Evolutionary conservation across 2,888 invertebrate genomes (phyloP).

Genomic region (Orchestes rusci): DNA sequence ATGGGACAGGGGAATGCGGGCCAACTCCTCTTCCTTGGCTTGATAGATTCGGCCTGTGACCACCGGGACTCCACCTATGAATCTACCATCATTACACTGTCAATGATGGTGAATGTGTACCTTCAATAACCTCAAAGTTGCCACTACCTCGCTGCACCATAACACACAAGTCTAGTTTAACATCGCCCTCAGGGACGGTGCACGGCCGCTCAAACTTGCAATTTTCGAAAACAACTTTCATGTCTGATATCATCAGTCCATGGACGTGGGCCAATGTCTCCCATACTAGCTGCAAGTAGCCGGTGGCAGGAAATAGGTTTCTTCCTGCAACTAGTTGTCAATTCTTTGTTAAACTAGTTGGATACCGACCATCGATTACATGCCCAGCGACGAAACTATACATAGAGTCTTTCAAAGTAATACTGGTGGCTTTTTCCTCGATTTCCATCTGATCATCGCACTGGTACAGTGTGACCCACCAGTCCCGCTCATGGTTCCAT

Average conservation of each 20-base stretch:
- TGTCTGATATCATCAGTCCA: slow-evolving; percentile 40
- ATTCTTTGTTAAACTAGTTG: too few relatives aligned
- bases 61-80: slow-evolving; percentile 15
- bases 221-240: slow-evolving; percentile 53
- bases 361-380: slow-evolving; percentile 60
- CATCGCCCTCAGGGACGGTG: slow-evolving; percentile 35
- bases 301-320: slow-evolving; percentile 55
- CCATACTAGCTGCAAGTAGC: slow-evolving; percentile 33
- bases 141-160: slow-evolving; percentile 32
- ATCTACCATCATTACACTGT: too few relatives aligned
- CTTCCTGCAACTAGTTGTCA: slow-evolving; percentile 25
- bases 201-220: slow-evolving; percentile 51
- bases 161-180: slow-evolving; percentile 27
- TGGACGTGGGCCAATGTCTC: slow-evolving; percentile 46
- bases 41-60: slow-evolving; percentile 23
- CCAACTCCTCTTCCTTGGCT: slow-evolving; percentile 6
- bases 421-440: slow-evolving; percentile 10
- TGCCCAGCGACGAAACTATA: slow-evolving; percentile 72
- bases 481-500: slow-evolving; percentile 81
- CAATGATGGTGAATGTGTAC: too few relatives aligned
- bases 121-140: slow-evolving; percentile 33
- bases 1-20: slow-evolving; percentile 8
- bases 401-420: slow-evolving; percentile 35
- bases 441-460: slow-evolving; percentile 50
- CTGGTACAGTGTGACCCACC: slow-evolving; percentile 53